Evolutionary conservation across 2,113 vertebrate species (phyloP).

Genomic region (Entomyzon cyanotis): DNA sequence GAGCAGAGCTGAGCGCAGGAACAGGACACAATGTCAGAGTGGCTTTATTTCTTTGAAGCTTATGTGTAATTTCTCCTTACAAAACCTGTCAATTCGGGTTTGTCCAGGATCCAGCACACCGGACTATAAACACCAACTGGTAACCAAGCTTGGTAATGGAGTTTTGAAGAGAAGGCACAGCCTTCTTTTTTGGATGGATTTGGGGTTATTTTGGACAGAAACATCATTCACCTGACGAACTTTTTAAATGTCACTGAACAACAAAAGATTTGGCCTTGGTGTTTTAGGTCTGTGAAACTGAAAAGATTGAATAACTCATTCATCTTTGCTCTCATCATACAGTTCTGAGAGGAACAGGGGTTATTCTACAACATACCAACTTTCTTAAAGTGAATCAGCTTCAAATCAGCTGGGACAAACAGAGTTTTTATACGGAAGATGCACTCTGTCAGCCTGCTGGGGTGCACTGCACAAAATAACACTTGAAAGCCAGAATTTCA

Average conservation of each 20-base stretch:
- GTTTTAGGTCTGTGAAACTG: not conserved
- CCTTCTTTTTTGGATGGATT: not conserved
- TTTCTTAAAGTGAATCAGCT: not conserved
- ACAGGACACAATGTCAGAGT: not conserved
- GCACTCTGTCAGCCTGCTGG: not conserved
- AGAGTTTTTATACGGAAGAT: not conserved
- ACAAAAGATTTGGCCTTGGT: not conserved
- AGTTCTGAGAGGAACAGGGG: not conserved
- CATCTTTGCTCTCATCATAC: not conserved
- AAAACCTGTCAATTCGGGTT: not conserved
- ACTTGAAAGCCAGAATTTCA: not conserved
- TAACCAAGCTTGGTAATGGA: not conserved
- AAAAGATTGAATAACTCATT: not conserved
- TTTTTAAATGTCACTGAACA: not conserved
- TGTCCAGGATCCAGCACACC: not conserved
- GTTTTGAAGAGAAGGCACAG: not conserved
- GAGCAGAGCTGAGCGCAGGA: not conserved
- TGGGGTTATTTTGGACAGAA: not conserved
- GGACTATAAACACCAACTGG: not conserved
- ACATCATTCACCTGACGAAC: not conserved
- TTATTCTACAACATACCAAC: not conserved
- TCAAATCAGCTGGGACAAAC: not conserved
- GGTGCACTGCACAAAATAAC: not conserved
- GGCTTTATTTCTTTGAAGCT: not conserved
- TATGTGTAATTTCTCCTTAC: not conserved